Percentiles rank a stretch among this genome's conserved stretches.
These are phyloP conservation scores for Lampris megalopsis DNA, from an alignment of 2,113 vertebrate species.

Conservation along the genomic window DNA sequence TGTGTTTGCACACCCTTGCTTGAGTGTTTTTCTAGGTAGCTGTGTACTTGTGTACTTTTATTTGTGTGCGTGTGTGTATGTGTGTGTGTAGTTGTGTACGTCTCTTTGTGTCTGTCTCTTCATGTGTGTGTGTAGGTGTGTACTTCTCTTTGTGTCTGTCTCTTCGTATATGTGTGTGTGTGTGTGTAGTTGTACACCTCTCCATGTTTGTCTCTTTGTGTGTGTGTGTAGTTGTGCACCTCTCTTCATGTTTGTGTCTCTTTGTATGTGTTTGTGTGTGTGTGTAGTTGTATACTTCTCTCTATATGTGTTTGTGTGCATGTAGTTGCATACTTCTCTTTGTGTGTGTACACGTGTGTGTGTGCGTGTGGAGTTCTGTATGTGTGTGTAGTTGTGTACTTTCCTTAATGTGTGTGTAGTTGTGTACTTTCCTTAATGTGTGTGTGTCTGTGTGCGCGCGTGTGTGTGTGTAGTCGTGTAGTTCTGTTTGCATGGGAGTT, in stretches of 20 bases:
- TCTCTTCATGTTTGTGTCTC: not conserved
- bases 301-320: not conserved
- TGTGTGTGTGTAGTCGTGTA: conserved; percentile 11
- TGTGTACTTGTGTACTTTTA: not conserved
- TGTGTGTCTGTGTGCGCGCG: too few species aligned
- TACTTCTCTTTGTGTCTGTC: not conserved
- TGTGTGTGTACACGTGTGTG: too few species aligned
- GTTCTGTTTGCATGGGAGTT: conserved; percentile 32
- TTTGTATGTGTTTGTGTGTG: not conserved
- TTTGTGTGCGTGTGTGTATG: not conserved
- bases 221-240: not conserved
- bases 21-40: not conserved
- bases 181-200: not conserved
- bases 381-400: too few species aligned
- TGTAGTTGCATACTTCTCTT: not conserved
- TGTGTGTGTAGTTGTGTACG: not conserved
- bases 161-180: not conserved
- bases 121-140: not conserved
- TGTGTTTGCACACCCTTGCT: not conserved
- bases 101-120: not conserved
- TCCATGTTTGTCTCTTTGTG: not conserved
- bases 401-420: too few species aligned
- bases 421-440: too few species aligned
- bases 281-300: not conserved
- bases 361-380: too few species aligned